phyloP scores from a whole-genome alignment of 1,140 invertebrate species.

The Scaptomyza hsui region DNA sequence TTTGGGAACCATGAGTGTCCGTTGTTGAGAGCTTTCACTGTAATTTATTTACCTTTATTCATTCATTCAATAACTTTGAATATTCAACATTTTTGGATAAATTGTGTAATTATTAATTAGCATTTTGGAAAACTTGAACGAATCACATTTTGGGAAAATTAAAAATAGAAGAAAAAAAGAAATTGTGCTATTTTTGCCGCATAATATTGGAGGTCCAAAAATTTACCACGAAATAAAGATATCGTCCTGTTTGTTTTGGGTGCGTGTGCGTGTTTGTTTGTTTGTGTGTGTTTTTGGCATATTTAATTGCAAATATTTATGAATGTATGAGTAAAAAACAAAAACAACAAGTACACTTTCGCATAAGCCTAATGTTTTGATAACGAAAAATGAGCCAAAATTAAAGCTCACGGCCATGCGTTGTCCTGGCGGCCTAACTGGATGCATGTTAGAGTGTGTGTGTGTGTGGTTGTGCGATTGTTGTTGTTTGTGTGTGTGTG shows the following conservation, averaged over 20 bases:
- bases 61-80: no score
- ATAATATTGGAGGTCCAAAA: conserved; percentile 34
- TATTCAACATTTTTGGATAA: not conserved
- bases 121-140: not conserved
- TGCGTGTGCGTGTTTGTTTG: conserved; percentile 21
- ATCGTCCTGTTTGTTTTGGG: conserved; percentile 5
- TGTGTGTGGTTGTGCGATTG: not conserved
- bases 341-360: conserved; percentile 61
- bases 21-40: no score
- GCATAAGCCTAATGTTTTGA: conserved; percentile 70
- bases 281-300: conserved; percentile 53
- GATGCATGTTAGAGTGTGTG: conserved; percentile 49
- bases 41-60: no score
- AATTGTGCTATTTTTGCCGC: conserved; percentile 12
- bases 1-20: no score
- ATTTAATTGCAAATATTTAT: conserved; percentile 81
- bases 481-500: conserved; percentile 3
- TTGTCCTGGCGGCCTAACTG: conserved; percentile 39
- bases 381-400: conserved; percentile 80
- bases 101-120: not conserved
- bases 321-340: conserved; percentile 43
- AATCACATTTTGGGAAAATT: not conserved
- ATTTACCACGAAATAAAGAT: conserved; percentile 7
- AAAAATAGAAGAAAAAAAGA: not conserved
- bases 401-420: conserved; percentile 76